phyloP scores from a whole-genome alignment of 2,888 invertebrate species.

The Epinotia nisella region DNA sequence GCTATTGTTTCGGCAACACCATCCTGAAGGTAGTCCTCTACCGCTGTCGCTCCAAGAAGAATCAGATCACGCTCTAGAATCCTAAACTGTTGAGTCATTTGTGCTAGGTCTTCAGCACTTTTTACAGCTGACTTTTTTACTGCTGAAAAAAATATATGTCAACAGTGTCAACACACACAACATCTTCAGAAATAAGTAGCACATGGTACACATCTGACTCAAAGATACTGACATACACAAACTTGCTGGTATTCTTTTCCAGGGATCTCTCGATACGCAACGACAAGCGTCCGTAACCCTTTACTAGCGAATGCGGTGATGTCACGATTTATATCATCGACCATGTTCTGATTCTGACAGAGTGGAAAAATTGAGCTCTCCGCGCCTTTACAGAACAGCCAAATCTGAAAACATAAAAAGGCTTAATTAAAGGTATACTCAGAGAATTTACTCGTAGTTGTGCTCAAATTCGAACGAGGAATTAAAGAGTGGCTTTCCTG shows the following conservation, averaged over 20 bases:
- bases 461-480: background rate
- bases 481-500: background rate
- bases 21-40: constrained; percentile 95
- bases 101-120: constrained; percentile 63
- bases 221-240: constrained; percentile 69
- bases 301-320: constrained; percentile 84
- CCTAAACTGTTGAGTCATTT: constrained; percentile 67
- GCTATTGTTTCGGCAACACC: constrained; percentile 93
- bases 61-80: constrained; percentile 83
- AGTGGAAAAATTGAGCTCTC: constrained; percentile 90
- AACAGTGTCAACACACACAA: too few relatives aligned
- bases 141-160: constrained; percentile 52
- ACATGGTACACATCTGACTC: background rate
- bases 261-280: constrained; percentile 89
- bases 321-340: constrained; percentile 80
- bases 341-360: constrained; percentile 71
- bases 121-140: constrained; percentile 67
- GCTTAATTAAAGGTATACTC: background rate
- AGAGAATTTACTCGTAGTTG: background rate
- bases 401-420: constrained; percentile 69
- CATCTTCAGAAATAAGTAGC: too few relatives aligned
- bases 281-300: constrained; percentile 93
- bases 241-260: constrained; percentile 88
- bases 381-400: constrained; percentile 93
- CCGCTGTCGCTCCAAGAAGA: constrained; percentile 93